phyloP scores from a whole-genome alignment of 2,113 vertebrate genomes.

The Prietella phreatophila region DNA sequence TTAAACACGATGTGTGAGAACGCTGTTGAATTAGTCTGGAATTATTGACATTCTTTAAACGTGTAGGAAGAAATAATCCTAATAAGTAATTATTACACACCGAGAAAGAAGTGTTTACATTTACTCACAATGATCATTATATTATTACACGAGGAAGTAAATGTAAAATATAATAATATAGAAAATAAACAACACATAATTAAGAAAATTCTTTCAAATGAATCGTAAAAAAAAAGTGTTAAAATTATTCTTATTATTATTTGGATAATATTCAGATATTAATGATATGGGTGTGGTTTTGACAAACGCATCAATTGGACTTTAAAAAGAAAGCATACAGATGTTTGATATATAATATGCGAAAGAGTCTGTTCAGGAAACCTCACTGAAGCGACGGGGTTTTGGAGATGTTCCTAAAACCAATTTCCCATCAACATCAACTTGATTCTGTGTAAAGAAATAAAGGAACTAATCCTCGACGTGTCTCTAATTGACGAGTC shows the following conservation, averaged over 20 bases:
- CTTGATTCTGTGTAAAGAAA: not conserved
- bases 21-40: not conserved
- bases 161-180: not conserved
- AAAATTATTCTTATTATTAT: not conserved
- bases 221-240: no score
- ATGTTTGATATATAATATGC: not conserved
- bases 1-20: not conserved
- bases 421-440: not conserved
- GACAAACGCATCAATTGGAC: no score
- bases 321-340: no score
- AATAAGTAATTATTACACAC: no score
- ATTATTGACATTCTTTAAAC: not conserved
- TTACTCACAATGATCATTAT: not conserved
- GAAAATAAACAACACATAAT: not conserved
- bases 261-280: no score
- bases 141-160: not conserved
- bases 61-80: not conserved
- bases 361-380: not conserved
- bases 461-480: not conserved
- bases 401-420: not conserved
- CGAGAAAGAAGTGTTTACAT: not conserved
- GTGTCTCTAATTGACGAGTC: not conserved
- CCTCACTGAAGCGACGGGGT: not conserved
- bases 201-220: not conserved
- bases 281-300: not conserved